Evolutionary conservation across 2,797 vertebrate species (phyloP).

Genomic region (Mustela erminea): DNA sequence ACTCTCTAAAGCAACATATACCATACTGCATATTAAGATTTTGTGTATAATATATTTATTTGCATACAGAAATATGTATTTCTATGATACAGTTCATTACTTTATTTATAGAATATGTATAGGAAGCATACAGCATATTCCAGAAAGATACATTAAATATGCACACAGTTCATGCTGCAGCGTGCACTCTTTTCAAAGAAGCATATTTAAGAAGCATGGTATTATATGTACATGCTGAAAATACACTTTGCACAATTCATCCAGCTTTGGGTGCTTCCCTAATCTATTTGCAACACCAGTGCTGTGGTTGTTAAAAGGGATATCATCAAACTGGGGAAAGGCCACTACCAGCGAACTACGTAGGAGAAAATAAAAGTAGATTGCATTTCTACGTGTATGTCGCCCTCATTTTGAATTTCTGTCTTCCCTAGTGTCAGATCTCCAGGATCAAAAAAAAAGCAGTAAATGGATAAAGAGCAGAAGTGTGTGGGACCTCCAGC

Average conservation of each 20-base stretch:
- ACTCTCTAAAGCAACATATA: constrained; percentile 59
- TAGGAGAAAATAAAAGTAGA: constrained; percentile 45
- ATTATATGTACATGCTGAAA: constrained; percentile 82
- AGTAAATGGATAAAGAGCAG: not conserved
- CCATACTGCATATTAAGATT: constrained; percentile 56
- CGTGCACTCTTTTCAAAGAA: constrained; percentile 78
- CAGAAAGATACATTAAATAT: constrained; percentile 77
- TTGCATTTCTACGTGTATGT: not conserved
- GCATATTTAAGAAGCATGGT: constrained; percentile 75
- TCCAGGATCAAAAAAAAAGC: not conserved
- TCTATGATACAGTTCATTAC: constrained; percentile 81
- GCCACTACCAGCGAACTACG: constrained; percentile 46
- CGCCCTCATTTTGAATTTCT: not conserved
- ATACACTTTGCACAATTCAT: constrained; percentile 74
- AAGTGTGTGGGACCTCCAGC: not conserved
- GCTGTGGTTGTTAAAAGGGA: constrained; percentile 55
- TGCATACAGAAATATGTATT: constrained; percentile 86
- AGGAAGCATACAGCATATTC: constrained; percentile 80
- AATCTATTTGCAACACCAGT: constrained; percentile 74
- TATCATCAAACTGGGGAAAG: constrained; percentile 36
- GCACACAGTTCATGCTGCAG: constrained; percentile 82
- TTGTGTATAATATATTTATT: constrained; percentile 84
- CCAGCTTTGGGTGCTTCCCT: constrained; percentile 73
- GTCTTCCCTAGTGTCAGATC: not conserved
- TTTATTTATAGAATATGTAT: constrained; percentile 81